Evolutionary conservation across 2,113 vertebrate species (phyloP), one percentile per base, ranked within the genome.

Genomic region (Lipotes vexillifer): DNA sequence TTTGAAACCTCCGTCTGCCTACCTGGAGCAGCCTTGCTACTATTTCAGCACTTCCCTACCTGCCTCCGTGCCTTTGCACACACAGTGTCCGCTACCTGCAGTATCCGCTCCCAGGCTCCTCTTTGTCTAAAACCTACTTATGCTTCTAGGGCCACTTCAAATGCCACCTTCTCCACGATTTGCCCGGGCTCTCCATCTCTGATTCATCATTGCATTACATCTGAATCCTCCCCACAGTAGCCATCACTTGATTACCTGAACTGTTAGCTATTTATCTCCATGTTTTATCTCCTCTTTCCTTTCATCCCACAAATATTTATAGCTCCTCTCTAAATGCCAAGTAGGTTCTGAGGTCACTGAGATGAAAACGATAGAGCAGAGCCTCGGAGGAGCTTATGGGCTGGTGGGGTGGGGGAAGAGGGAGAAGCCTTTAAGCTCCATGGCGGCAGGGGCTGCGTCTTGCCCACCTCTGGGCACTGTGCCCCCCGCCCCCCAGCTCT

Each of bases 271-370:
- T 94, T 85, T 91, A 88, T 97, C 97, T 94, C 83, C 8, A 4
- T 68, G 94, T 88, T 95, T 94, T 78, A 78, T 84, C 96, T 72
- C 71, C 27, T 29, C 49, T 21, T 57, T 74, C 59, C 46, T 65
- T 75, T 68, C 89, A 57, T 75, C 59, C 86, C 65, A 74, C 94
- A 95, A 87, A 93, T 93, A 97, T 96, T 96, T 96, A 93, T n/a
- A 33, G 93, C 63, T 72, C 68, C 38, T 88, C 72, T 93, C 85
- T 57, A 94, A 95, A 90, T 44, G 88, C 61, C 71, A 68, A 85
- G 81, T 6, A 8, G 41, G 81, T 71, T 49, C 82, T 23, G 88
- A 82, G 72, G 66, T 59, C 52, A 12, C 75, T 12, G 77, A 72
- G 44, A 65, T 9, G 90, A 7, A 41, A 69, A 36, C 85, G 52